Conservation (phyloP, 1,140 invertebrate species). For the Caenorhabditis latens region DNA sequence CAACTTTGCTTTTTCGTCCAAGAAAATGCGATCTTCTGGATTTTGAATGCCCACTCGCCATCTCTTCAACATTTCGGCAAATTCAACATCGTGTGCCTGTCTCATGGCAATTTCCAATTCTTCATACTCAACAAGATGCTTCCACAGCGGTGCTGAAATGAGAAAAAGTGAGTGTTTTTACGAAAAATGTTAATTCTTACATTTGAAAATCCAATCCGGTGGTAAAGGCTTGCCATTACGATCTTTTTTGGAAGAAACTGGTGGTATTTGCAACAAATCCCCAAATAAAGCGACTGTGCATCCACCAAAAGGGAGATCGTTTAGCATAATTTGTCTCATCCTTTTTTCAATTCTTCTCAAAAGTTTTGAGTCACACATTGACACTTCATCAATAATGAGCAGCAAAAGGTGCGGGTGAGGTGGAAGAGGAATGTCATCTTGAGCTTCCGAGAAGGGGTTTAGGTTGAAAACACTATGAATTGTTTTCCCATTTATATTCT, state of each 20-base stretch:
- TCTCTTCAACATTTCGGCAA: background rate
- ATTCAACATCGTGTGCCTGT: background rate
- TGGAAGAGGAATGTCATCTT: too few relatives aligned
- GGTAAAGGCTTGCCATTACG: background rate
- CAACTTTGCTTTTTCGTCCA: background rate
- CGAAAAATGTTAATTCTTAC: background rate
- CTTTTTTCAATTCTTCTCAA: background rate
- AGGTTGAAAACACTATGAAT: background rate
- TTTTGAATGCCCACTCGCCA: background rate
- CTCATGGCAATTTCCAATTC: background rate
- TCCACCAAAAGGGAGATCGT: background rate
- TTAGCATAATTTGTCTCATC: background rate
- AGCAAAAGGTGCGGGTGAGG: too few relatives aligned
- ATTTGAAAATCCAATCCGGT: background rate
- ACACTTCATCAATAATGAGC: too few relatives aligned
- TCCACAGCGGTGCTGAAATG: background rate
- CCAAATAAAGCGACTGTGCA: background rate
- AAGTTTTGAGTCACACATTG: background rate
- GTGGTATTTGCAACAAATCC: background rate
- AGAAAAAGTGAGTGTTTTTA: background rate
- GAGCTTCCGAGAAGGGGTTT: background rate
- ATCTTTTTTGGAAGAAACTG: background rate
- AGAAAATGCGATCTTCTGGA: background rate
- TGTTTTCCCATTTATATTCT: too few relatives aligned
- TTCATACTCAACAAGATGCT: background rate